Evolutionary conservation across 2,113 vertebrate genomes (phyloP), one percentile per base, ranked within the genome.

Genomic region (Dolichallabes microphthalmus): DNA sequence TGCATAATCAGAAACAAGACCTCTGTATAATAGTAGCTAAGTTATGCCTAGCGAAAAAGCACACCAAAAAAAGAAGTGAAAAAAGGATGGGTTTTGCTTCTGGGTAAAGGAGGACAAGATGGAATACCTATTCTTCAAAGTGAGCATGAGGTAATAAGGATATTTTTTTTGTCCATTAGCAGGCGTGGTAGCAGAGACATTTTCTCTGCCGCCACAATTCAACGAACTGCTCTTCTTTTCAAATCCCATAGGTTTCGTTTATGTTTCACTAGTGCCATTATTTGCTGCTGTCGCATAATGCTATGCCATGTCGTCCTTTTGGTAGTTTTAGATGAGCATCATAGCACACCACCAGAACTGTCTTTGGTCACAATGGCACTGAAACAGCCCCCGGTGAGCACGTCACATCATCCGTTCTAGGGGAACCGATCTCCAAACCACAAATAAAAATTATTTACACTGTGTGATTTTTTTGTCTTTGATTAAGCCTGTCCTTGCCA

Each of bases 231-330:
- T 30, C 27, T 35, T 60, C 10, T 22, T 77, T 45, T 57, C 39
- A 58, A 79, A 60, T 60, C 76, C 76, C 76, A 60, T 32, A 60
- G 76, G 76, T 79, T 79, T 79, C 11, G 30, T 39, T 79, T 79
- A 79, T 25, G 76, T 25, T 79, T 79, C 57, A 60, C 55, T 79
- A 25, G 10, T 60, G 20, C 55, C 55, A 60, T 79, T 60, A 60
- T 60, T 60, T 79, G 17, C 35, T 79, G 76, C 76, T 79, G 55
- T 79, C 76, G 60, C 53, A 58, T 58, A 58, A 35, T 78, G 27
- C 30, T 78, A 20, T 78, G 76, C 76, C 7, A 45, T 35, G 76
- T 60, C 76, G 6, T 79, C 52, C 3, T 60, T 60, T 60, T 35
- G 30, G 57, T 58, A 11, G 55, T 79, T 60, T 60, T 77, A 57